Conservation (phyloP, 2,797 vertebrate genomes). For the Artibeus lituratus region DNA sequence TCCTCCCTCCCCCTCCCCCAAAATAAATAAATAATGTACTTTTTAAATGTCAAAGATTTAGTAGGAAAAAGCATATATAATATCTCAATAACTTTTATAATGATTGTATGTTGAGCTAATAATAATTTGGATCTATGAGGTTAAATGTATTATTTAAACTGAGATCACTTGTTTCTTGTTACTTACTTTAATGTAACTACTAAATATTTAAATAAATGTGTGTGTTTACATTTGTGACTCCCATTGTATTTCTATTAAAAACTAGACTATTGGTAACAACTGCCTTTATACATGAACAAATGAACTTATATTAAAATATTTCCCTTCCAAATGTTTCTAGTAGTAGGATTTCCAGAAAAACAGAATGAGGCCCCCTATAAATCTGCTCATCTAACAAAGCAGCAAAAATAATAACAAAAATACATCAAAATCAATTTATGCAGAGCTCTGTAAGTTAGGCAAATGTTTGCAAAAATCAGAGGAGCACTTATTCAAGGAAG, state of each 20-base stretch:
- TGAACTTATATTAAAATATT: background rate
- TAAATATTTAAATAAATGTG: background rate
- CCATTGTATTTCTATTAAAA: background rate
- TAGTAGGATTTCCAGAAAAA: background rate
- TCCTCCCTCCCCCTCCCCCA: too few species aligned
- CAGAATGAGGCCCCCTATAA: background rate
- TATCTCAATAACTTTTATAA: background rate
- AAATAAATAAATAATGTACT: too few species aligned
- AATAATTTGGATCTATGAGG: background rate
- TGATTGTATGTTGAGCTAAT: background rate
- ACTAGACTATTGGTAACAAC: background rate
- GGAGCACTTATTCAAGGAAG: background rate
- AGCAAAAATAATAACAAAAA: background rate
- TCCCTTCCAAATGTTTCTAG: background rate
- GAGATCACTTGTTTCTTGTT: background rate
- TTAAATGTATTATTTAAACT: background rate
- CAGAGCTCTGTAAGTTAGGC: background rate
- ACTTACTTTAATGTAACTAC: background rate
- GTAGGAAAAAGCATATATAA: background rate
- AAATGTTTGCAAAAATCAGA: background rate
- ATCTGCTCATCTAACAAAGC: background rate
- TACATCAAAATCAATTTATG: background rate
- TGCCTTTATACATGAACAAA: background rate
- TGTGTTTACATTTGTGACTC: background rate
- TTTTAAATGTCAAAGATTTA: background rate